These are phyloP conservation scores for Polypterus bichir DNA, from an alignment of 2,113 vertebrate genomes.

Conservation along the genomic window DNA sequence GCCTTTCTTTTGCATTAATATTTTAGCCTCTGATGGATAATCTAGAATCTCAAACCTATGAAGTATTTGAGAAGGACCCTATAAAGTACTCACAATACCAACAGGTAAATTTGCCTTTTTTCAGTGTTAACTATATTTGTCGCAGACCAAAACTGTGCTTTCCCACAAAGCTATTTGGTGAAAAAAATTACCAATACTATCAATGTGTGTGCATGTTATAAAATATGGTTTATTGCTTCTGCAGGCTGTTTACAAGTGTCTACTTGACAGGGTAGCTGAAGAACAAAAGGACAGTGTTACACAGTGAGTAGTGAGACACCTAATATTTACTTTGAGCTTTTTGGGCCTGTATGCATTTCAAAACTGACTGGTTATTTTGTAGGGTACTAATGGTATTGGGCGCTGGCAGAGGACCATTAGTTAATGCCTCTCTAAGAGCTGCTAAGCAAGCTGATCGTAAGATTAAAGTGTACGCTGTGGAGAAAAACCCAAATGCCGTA, in stretches of 20 bases:
- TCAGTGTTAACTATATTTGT: no score
- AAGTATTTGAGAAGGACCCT: constrained; percentile 88
- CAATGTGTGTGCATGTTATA: no score
- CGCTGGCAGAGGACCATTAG: constrained; percentile 75
- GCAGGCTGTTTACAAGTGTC: constrained; percentile 78
- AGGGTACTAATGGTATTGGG: constrained; percentile 86
- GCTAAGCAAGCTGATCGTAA: constrained; percentile 68
- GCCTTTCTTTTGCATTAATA: neutral
- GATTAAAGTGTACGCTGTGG: constrained; percentile 72
- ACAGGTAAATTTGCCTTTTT: constrained; percentile 47
- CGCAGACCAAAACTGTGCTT: no score
- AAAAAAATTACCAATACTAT: no score
- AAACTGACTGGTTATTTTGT: neutral
- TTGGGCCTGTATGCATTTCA: no score
- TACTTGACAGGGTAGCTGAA: constrained; percentile 77
- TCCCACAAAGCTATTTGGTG: no score
- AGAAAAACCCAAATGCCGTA: constrained; percentile 85
- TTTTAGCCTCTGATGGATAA: constrained; percentile 86
- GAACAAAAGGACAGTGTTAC: constrained; percentile 72
- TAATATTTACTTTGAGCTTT: no score
- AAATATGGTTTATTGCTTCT: no score
- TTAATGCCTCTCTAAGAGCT: constrained; percentile 73
- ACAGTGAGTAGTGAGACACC: constrained; percentile 57
- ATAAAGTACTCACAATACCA: constrained; percentile 90
- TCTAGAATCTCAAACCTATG: constrained; percentile 85